Base-by-base conservation (phyloP, 2,113 vertebrate genomes). In the Cariama cristata region DNA sequence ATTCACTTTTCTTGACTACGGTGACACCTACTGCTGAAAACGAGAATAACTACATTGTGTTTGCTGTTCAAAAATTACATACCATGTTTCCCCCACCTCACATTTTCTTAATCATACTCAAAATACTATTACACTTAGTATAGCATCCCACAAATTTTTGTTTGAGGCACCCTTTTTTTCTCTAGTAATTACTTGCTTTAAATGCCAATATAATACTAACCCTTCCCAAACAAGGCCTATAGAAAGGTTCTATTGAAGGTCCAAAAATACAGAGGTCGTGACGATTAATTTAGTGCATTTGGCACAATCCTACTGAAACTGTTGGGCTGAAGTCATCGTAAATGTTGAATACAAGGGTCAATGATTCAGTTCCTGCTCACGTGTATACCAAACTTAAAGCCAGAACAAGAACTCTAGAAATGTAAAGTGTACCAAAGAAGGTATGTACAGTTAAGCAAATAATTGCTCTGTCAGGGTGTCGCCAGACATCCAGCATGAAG, bases 1-100 rank as follows among this genome's bases (percentile, higher is more conserved):
- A 60, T 12, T 94, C 35, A 2, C 6, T 94, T 89, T 75, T 59
- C 73, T 93, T 80, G 66, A 59, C 79, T 89, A 23, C 3, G 4
- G 71, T 90, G 96, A 97, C 97, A 93, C 35, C 96, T 97, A 53
- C 68, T 94, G 97, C 69, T 88, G 49, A 59, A 83, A 96, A 83
- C 1, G 2, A 63, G 79, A 93, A 92, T 17, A 79, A 55, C 79
- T 50, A 38, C 49, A 67, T 12, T 81, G 52, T 12, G 23, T 52
- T 40, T 80, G 63, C 24, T 5, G 1, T 22, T 91, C 30, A 60
- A 69, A 58, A 89, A 26, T 6, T 7, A 27, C 32, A 26, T 2
- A 23, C 14, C 45, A 19, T 8, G 44, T 58, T 77, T 49, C 35
- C 44, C 26, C 18, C 22, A 15, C 7, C 24, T 82, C 69, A 60